These are phyloP conservation scores for Oryzias melastigma DNA, from an alignment of 2,113 vertebrate species.

Conservation along the genomic window DNA sequence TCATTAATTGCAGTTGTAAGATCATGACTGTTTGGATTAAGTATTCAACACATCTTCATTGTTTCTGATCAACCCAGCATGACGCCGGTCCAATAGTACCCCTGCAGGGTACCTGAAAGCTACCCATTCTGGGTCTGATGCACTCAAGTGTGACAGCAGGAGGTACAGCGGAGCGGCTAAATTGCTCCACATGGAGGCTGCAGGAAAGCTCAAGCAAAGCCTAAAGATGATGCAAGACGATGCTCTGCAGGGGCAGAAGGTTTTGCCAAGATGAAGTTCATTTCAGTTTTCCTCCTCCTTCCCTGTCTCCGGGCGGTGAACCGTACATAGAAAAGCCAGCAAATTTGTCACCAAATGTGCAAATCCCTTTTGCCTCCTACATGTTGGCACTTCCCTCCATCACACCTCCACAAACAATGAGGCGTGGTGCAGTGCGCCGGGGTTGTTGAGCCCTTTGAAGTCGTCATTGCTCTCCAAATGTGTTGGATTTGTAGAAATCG, in stretches of 20 bases:
- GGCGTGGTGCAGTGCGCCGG: not conserved
- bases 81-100: not conserved
- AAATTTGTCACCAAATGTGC: conserved; percentile 24
- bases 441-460: not conserved
- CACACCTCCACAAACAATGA: conserved; percentile 20
- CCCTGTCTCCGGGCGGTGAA: conserved; percentile 19
- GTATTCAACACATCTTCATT: conserved; percentile 1
- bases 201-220: not conserved
- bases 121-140: not conserved
- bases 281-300: conserved; percentile 20
- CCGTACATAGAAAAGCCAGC: not conserved
- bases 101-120: not conserved
- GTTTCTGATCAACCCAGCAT: not conserved
- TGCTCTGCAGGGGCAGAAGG: not conserved
- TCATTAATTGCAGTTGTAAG: not conserved
- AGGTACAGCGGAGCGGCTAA: not conserved
- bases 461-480: not conserved
- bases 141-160: not conserved
- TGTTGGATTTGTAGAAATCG: not conserved
- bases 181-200: not conserved
- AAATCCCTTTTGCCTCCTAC: conserved; percentile 32
- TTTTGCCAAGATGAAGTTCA: conserved; percentile 15
- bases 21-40: not conserved
- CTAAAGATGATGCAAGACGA: conserved; percentile 13
- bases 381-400: conserved; percentile 4